These are phyloP conservation scores for Venusia cambrica DNA, from an alignment of 2,888 invertebrate species.

Conservation along the genomic window DNA sequence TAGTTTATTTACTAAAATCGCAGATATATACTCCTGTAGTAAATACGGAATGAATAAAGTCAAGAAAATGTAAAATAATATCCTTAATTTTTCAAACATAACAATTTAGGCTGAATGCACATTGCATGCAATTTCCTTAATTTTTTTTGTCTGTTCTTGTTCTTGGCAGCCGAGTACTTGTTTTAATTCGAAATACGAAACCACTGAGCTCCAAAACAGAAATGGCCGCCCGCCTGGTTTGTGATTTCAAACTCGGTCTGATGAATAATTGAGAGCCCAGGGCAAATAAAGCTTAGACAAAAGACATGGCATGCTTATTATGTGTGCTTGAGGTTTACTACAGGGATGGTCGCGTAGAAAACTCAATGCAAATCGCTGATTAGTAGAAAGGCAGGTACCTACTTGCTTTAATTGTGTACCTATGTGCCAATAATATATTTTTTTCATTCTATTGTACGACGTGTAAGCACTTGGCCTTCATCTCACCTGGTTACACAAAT, in stretches of 20 bases:
- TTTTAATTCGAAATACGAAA: too few species aligned
- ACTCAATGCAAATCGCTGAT: too few species aligned
- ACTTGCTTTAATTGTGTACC: too few species aligned
- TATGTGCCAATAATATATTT: too few species aligned
- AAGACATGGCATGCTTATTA: slow-evolving; percentile 35
- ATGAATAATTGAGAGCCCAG: slow-evolving; percentile 31
- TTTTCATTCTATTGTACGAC: too few species aligned
- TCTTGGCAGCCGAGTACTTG: too few species aligned
- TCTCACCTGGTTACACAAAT: too few species aligned
- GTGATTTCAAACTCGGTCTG: slow-evolving; percentile 7
- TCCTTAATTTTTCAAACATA: slow-evolving; percentile 65
- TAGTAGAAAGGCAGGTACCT: too few species aligned
- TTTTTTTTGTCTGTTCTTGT: too few species aligned
- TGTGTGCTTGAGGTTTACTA: slow-evolving; percentile 26
- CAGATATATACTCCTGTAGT: slow-evolving; percentile 68
- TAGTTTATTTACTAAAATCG: slow-evolving; percentile 61
- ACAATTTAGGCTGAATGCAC: slow-evolving; percentile 23
- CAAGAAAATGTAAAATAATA: slow-evolving; percentile 63
- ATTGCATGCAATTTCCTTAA: not conserved
- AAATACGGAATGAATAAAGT: slow-evolving; percentile 65
- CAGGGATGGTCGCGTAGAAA: slow-evolving; percentile 32
- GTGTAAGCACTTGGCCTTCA: too few species aligned
- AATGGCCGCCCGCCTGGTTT: too few species aligned
- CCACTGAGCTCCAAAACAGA: too few species aligned
- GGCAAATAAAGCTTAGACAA: slow-evolving; percentile 49